Conservation (phyloP, 2,113 vertebrate species). For the Theropithecus gelada region DNA sequence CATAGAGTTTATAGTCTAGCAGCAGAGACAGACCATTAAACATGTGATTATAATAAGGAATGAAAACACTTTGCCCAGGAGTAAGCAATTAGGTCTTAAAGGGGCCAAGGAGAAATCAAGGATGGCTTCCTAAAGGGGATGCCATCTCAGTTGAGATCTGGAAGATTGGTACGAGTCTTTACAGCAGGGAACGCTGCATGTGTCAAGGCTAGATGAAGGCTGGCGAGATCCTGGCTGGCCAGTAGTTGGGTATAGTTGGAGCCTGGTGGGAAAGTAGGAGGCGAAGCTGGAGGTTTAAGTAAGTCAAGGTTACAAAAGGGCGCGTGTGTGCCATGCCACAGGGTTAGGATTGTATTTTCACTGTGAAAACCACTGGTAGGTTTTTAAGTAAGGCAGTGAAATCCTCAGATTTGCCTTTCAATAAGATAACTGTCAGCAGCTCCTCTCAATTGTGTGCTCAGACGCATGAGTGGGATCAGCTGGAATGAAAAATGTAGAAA, state of each 20-base stretch:
- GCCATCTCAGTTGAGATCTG: not conserved
- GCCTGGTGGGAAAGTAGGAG: not conserved
- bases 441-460: not conserved
- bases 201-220: not conserved
- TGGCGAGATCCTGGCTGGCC: not conserved
- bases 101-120: not conserved
- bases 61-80: not conserved
- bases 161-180: not conserved
- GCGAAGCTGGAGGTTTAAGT: not conserved
- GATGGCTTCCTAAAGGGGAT: not conserved
- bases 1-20: not conserved
- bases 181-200: not conserved
- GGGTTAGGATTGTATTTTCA: not conserved
- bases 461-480: not conserved
- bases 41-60: not conserved
- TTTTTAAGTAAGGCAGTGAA: not conserved
- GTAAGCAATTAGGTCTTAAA: not conserved
- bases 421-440: not conserved
- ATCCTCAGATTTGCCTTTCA: not conserved
- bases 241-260: not conserved
- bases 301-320: not conserved
- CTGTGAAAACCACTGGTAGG: not conserved
- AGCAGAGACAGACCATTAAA: not conserved
- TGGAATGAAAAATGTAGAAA: not conserved
- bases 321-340: not conserved